phyloP scores from a whole-genome alignment of 1,140 invertebrate species.

The Drosophila tristis region DNA sequence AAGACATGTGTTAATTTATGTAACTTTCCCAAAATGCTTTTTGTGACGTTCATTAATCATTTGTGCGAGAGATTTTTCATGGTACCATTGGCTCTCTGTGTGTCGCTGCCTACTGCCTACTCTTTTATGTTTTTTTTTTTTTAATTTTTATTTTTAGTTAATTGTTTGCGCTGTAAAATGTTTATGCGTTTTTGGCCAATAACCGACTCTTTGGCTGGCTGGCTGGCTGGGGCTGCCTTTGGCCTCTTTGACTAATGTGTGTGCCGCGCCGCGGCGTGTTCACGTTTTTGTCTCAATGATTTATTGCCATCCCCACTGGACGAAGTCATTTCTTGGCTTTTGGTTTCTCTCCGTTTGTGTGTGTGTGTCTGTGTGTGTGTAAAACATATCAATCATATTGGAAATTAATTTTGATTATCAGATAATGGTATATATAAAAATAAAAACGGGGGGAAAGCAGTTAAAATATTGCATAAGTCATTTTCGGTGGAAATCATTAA shows the following conservation, averaged over 20 bases:
- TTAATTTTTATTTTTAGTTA: conserved; percentile 65
- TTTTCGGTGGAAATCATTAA: conserved; percentile 6
- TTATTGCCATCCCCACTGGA: conserved; percentile 57
- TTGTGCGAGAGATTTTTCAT: conserved; percentile 45
- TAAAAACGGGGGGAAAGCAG: conserved; percentile 4
- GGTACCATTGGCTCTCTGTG: conserved; percentile 36
- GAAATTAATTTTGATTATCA: conserved; percentile 73
- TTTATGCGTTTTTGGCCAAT: conserved; percentile 73
- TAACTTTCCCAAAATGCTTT: conserved; percentile 75
- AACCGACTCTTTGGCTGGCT: conserved; percentile 44
- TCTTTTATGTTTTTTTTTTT: conserved; percentile 56
- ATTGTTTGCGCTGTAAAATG: conserved; percentile 80
- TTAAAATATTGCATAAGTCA: conserved; percentile 26
- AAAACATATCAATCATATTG: conserved; percentile 74
- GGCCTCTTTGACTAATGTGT: conserved; percentile 78
- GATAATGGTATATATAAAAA: conserved; percentile 43
- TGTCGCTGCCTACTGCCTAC: conserved; percentile 55
- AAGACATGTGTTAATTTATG: conserved; percentile 83
- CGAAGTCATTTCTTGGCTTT: conserved; percentile 45
- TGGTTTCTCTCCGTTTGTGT: conserved; percentile 31
- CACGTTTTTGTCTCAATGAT: conserved; percentile 69
- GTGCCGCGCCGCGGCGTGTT: conserved; percentile 58
- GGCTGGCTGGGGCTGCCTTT: conserved; percentile 57
- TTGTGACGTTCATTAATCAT: conserved; percentile 77
- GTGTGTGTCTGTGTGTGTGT: conserved; percentile 20